Percentiles rank a stretch among this genome's conserved stretches.
Evolutionary conservation across 2,888 invertebrate genomes (phyloP).

Genomic region (Anoplius nigerrimus): DNA sequence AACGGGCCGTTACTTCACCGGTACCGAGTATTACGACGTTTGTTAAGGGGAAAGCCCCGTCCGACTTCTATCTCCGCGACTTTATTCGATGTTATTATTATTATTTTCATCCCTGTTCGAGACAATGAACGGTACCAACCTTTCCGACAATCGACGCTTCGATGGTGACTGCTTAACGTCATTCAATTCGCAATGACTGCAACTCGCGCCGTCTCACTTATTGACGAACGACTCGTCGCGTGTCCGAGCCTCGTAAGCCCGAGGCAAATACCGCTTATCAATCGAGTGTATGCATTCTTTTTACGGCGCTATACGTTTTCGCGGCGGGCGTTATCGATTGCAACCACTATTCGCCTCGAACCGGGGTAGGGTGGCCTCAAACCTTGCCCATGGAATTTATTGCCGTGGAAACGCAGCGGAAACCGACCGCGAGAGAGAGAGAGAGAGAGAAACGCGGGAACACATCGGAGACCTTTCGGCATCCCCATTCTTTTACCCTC

Average conservation of each 20-base stretch:
- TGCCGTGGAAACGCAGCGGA: constrained; percentile 28
- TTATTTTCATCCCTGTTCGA: too few relatives aligned
- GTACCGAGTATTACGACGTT: too few relatives aligned
- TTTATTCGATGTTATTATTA: too few relatives aligned
- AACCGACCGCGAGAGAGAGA: constrained; percentile 17
- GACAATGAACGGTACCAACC: too few relatives aligned
- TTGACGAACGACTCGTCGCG: neutral
- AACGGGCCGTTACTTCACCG: too few relatives aligned
- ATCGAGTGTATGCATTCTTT: constrained; percentile 40
- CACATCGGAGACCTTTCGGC: constrained; percentile 2
- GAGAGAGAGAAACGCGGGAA: constrained; percentile 10
- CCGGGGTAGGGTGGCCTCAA: too few relatives aligned
- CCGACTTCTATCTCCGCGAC: too few relatives aligned
- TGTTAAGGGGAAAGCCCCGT: too few relatives aligned
- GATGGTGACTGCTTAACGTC: too few relatives aligned
- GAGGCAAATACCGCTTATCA: constrained; percentile 28
- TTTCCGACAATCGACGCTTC: too few relatives aligned
- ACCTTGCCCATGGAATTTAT: constrained; percentile 35
- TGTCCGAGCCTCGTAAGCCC: neutral
- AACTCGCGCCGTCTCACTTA: too few relatives aligned
- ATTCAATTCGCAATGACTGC: too few relatives aligned
- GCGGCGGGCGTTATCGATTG: constrained; percentile 36
- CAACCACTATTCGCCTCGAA: constrained; percentile 21
- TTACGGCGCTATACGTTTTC: constrained; percentile 42
- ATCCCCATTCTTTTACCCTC: neutral